Evolutionary conservation across 2,797 vertebrate species (phyloP).

Genomic region (Oryzias dopingdopingensis): DNA sequence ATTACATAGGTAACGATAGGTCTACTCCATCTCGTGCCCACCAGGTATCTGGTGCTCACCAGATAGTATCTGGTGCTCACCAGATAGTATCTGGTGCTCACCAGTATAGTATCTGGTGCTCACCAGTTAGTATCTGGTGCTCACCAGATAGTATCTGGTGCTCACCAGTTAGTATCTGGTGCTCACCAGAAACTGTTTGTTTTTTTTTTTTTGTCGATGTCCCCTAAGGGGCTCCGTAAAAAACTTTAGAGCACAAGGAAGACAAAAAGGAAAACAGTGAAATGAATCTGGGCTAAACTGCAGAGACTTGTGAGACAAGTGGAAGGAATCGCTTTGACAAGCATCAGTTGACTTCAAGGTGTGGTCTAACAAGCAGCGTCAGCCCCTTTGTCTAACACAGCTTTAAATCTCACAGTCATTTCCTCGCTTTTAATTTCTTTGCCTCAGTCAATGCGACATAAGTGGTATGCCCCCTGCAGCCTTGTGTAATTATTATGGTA

Average conservation of each 20-base stretch:
- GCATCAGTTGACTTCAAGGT: slow-evolving; percentile 65
- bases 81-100: no score
- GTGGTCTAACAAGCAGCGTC: slow-evolving; percentile 54
- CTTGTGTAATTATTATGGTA: slow-evolving; percentile 80
- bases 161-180: no score
- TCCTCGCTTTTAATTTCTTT: slow-evolving; percentile 77
- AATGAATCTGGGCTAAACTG: slow-evolving; percentile 39
- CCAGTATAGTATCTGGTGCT: no score
- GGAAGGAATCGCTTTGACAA: slow-evolving; percentile 73
- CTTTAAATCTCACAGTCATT: slow-evolving; percentile 71
- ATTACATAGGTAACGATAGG: no score
- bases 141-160: no score
- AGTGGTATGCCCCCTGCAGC: slow-evolving; percentile 71
- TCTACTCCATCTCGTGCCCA: no score
- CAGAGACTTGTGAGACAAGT: slow-evolving; percentile 36
- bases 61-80: no score
- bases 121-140: no score
- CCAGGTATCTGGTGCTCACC: no score
- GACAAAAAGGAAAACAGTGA: slow-evolving; percentile 27
- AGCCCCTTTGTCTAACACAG: slow-evolving; percentile 69
- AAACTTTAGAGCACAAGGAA: slow-evolving; percentile 10
- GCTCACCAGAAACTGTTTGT: no score
- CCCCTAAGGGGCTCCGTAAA: no score
- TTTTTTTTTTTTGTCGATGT: no score
- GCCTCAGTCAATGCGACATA: slow-evolving; percentile 50